Evolutionary conservation across 2,888 invertebrate genomes (phyloP).

Genomic region (Serrognathus titanus): DNA sequence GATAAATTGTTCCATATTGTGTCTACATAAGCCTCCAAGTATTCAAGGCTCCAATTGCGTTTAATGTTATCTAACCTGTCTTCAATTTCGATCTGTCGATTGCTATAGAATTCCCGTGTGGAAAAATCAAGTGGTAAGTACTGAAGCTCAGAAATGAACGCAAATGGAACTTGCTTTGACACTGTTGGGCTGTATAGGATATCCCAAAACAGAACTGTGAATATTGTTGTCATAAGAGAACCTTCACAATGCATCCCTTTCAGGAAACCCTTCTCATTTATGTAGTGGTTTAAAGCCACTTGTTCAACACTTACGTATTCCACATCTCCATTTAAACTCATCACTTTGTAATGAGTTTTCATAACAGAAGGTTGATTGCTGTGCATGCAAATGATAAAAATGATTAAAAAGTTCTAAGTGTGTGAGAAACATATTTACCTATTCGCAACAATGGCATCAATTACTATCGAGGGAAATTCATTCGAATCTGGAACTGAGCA

Average conservation of each 20-base stretch:
- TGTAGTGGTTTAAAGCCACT: constrained; percentile 55
- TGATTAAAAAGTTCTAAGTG: neutral
- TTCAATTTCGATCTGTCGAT: constrained; percentile 60
- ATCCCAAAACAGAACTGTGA: constrained; percentile 68
- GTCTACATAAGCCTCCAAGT: constrained; percentile 50
- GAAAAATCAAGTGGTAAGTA: constrained; percentile 70
- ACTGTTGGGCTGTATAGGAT: constrained; percentile 57
- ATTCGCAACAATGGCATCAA: constrained; percentile 19
- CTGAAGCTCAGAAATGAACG: constrained; percentile 66
- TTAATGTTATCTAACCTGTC: constrained; percentile 49
- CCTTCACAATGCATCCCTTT: constrained; percentile 49
- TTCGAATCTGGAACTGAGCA: constrained; percentile 18
- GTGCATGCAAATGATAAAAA: neutral
- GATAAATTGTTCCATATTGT: constrained; percentile 50
- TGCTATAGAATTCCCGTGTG: constrained; percentile 62
- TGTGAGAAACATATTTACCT: too few relatives aligned
- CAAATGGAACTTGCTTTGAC: constrained; percentile 49
- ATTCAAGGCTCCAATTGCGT: constrained; percentile 43
- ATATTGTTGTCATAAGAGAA: constrained; percentile 32
- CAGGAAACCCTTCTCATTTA: constrained; percentile 46
- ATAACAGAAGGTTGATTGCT: neutral
- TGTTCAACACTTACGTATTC: constrained; percentile 51
- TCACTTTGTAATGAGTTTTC: constrained; percentile 4
- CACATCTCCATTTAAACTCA: constrained; percentile 5
- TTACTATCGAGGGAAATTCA: constrained; percentile 24